Evolutionary conservation across 2,888 invertebrate species (phyloP), one percentile per base, ranked within the genome.

Genomic region (Congeria kusceri): DNA sequence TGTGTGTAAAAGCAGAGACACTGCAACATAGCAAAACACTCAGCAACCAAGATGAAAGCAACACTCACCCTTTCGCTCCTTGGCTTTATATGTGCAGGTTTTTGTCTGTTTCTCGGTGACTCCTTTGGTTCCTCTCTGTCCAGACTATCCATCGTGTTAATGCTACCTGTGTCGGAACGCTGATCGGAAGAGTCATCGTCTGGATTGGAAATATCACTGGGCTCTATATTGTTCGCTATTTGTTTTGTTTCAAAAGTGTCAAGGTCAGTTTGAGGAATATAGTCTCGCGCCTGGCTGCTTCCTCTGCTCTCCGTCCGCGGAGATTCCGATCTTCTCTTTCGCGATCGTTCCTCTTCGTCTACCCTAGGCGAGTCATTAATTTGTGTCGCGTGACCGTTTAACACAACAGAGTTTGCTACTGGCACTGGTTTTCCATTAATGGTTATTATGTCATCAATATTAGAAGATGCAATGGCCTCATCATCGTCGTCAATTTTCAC

Each of bases 191-290:
- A 72, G 59, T 90, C 88, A 56, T 89, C 88, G 59, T 88, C 88
- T 7, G 86, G 86, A 59, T 88, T 88, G 13, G 89, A 88, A 68
- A 87, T 85, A 61, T 88, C 88, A 46, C 82, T 73, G 9, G 84
- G 81, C 46, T 85, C 83, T 32, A 80, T 65, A 63, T 85, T 85
- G 57, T 84, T 84, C 7, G 84, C 83, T 46, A 87, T 77, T 39
- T 39, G 39, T 67, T 85, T 86, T 18, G 89, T 90, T 76, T 90
- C 91, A 78, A 89, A 86, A 11, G 91, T 89, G 75, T 91, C 91
- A 27, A 91, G 76, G 76, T 91, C 91, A 32, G 91, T 91, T 59
- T 89, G 89, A 27, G 88, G 91, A 57, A 91, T 85, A 56, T 84
- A 84, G 18, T 62, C 65, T 20, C 80, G 73, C 72, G 84, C 85